Conservation (phyloP, 2,888 invertebrate species). For the Crematogaster levior region DNA sequence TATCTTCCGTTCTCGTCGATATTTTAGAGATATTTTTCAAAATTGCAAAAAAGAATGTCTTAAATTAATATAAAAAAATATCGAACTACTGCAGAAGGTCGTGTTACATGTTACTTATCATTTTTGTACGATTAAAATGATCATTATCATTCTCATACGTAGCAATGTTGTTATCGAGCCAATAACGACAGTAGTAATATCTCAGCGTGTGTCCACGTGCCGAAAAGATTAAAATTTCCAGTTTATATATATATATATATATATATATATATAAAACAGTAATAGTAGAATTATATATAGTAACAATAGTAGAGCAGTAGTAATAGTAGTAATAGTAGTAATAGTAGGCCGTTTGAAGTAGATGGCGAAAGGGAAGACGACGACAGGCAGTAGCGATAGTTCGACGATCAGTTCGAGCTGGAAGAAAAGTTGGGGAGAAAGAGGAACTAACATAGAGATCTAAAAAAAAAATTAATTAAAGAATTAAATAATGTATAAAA, state of each 20-base stretch:
- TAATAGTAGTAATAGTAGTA: conserved; percentile 70
- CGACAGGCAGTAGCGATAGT: conserved; percentile 70
- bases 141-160: background rate
- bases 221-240: conserved; percentile 61
- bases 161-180: conserved; percentile 35
- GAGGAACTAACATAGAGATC: conserved; percentile 31
- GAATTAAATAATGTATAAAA: background rate
- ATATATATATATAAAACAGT: conserved; percentile 3
- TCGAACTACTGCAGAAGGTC: background rate
- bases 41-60: background rate
- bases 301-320: conserved; percentile 55
- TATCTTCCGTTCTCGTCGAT: background rate
- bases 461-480: conserved; percentile 15
- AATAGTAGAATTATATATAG: conserved; percentile 67
- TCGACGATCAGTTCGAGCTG: conserved; percentile 70
- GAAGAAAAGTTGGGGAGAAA: conserved; percentile 63
- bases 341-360: conserved; percentile 68
- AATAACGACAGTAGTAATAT: conserved; percentile 37
- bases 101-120: background rate
- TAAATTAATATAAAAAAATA: background rate
- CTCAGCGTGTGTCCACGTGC: conserved; percentile 59
- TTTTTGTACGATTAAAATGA: background rate
- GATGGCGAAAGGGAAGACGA: conserved; percentile 71
- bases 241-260: conserved; percentile 9
- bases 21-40: background rate